Base-by-base conservation (phyloP, 2,113 vertebrate species). In the Laterallus jamaicensis region DNA sequence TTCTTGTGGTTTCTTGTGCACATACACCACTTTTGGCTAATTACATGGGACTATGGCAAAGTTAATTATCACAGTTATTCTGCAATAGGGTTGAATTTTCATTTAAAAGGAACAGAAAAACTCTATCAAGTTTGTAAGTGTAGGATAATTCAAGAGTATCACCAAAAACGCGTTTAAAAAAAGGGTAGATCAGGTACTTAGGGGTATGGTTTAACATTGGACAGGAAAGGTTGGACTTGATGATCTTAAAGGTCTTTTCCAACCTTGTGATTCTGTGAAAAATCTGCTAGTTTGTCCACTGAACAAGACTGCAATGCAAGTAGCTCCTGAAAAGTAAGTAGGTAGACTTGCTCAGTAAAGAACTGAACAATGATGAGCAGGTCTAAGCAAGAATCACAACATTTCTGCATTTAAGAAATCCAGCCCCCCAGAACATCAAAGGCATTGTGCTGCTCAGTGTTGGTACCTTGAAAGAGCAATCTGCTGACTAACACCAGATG, bases 1-100 rank as follows among this genome's bases (percentile, higher is more conserved):
- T 90, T 90, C 75, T 58, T 94, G 47, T 64, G 90, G 55, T 71
- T 94, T 86, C 63, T 86, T 50, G 55, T 80, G 37, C 66, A 85
- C 26, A 35, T 67, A 68, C 59, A 87, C 35, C 35, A 62, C 44
- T 86, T 85, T 85, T 79, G 37, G 56, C 64, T 92, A 84, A 84
- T 84, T 84, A 80, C 81, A 31, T 19, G 29, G 60, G 73, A 80
- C 84, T 49, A 42, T 25, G 31, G 67, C 67, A 66, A 96, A 86
- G 44, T 91, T 79, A 93, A 88, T 75, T 88, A 82, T 78, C 83
- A 79, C 40, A 52, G 56, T 79, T 75, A 37, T 29, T 84, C 47
- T 87, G 59, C 49, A 90, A 90, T 31, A 81, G 42, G 42, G 54
- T 68, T 92, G 73, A 42, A 58, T 86, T 75, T 71, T 88, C 25